phyloP scores from a whole-genome alignment of 2,113 vertebrate genomes.

The Hyaena hyaena region DNA sequence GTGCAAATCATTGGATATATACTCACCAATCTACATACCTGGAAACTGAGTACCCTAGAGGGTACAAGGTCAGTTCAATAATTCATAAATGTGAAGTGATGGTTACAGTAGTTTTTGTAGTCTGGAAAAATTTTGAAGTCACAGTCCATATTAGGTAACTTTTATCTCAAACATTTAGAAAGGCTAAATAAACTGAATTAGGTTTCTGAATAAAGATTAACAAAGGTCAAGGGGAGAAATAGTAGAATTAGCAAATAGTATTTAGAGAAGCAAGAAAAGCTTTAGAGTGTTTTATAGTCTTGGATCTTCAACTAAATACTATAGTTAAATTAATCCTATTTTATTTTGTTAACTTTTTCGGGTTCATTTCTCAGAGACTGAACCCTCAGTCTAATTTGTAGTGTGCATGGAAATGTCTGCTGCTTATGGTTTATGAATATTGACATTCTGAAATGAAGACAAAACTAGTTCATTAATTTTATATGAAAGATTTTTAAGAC shows the following conservation, averaged over 20 bases:
- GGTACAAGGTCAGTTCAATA: background rate
- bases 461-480: conserved; percentile 59
- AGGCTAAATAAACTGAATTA: background rate
- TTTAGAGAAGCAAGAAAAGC: background rate
- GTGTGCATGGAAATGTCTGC: background rate
- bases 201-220: background rate
- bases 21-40: background rate
- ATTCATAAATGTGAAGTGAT: background rate
- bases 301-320: background rate
- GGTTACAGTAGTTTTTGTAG: background rate
- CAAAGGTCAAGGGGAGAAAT: background rate
- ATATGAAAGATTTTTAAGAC: background rate
- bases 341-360: background rate
- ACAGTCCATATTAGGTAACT: background rate
- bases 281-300: background rate
- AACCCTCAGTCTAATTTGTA: conserved; percentile 25
- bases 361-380: background rate
- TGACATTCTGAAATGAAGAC: conserved; percentile 31
- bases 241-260: background rate
- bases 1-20: background rate
- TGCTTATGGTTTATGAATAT: conserved; percentile 47
- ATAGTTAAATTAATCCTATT: background rate
- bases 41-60: background rate
- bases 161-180: background rate
- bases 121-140: background rate